Evolutionary conservation across 2,888 invertebrate species (phyloP), one percentile per base, ranked within the genome.

Genomic region (Rhamnusium bicolor): DNA sequence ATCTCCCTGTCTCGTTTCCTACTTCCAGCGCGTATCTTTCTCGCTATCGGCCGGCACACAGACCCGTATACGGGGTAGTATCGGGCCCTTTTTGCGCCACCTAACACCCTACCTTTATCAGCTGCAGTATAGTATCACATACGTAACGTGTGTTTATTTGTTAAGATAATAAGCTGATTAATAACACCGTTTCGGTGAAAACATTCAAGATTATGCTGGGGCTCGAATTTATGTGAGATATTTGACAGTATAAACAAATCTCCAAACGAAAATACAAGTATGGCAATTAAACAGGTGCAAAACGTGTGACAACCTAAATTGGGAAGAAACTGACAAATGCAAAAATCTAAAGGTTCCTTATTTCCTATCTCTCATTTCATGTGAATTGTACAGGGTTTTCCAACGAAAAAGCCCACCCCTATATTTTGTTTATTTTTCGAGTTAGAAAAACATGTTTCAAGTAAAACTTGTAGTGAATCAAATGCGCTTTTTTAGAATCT

Each of bases 1-100:
- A 87, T 87, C 87, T 83, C 79, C 81, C 83, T 83, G 86, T 86
- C 86, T 86, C 87, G 86, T 86, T 86, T 86, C 87, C 87, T 86
- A 86, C 86, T 86, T 86, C 85, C 85, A 85, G 83, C 83, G 83
- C 86, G 85, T 87, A 87, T 87, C 87, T 87, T 84, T 83, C 81
- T 82, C 86, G 86, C 86, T 86, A 86, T 86, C 86, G 83, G 85
- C 81, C 84, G 81, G 81, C 81, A 82, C 82, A 80, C 86, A 85
- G 85, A 81, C 84, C 84, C 85, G 80, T 83, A 83, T 81, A 80
- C 73, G 53, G 68, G 60, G 62, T 32, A 49, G 61, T 53, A 51
- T 72, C 67, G 71, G 70, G 58, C 58, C 61, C 78, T 72, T 69
- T 74, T 75, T 70, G 61, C 72, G 73, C 74, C 75, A 71, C 74